Evolutionary conservation across 2,113 vertebrate genomes (phyloP).

Genomic region (Heloderma charlesbogerti): DNA sequence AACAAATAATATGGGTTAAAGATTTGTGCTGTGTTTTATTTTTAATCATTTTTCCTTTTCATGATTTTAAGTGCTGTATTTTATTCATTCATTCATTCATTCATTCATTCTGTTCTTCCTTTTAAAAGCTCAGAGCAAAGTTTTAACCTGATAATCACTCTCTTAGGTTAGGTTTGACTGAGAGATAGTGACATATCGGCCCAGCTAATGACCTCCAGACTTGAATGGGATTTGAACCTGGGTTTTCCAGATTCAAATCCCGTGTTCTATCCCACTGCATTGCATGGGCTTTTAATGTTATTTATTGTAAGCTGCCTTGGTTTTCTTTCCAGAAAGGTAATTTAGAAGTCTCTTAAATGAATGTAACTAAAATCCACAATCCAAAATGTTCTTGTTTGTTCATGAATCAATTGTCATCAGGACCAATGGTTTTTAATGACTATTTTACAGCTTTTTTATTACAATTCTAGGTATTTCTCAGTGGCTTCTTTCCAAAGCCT

Average conservation of each 20-base stretch:
- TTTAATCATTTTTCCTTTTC: not conserved
- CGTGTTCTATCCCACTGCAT: too few relatives aligned
- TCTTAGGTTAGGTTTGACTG: not conserved
- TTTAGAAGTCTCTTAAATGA: not conserved
- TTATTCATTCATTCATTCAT: not conserved
- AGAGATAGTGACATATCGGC: not conserved
- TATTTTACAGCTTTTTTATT: constrained; percentile 39
- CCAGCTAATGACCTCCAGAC: not conserved
- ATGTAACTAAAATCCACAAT: not conserved
- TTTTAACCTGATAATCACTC: not conserved
- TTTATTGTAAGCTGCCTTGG: not conserved
- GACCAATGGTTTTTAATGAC: not conserved
- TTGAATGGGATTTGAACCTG: not conserved
- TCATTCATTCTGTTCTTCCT: too few relatives aligned
- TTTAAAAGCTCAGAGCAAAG: not conserved
- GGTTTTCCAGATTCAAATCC: not conserved
- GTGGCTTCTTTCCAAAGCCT: constrained; percentile 91
- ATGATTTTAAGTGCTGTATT: too few relatives aligned
- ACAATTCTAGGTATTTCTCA: constrained; percentile 84
- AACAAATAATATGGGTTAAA: not conserved
- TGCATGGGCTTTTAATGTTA: not conserved
- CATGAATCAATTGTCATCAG: not conserved
- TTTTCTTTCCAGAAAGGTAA: not conserved
- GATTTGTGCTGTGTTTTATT: not conserved
- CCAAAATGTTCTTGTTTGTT: not conserved